phyloP scores from a whole-genome alignment of 2,113 vertebrate genomes.

The Mesocricetus auratus region DNA sequence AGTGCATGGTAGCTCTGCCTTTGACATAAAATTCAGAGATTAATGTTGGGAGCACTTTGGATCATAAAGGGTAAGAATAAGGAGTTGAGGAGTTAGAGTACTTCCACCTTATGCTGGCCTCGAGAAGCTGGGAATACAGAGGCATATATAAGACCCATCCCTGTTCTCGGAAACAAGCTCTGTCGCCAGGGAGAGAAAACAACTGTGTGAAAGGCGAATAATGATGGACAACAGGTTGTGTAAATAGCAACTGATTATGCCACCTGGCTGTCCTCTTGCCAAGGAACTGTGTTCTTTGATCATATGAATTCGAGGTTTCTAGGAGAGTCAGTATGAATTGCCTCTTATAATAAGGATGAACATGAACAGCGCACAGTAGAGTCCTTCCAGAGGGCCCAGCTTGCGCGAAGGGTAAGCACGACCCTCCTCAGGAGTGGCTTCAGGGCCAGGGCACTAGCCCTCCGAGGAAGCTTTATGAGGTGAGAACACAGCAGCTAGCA shows the following conservation, averaged over 20 bases:
- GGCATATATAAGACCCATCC: neutral
- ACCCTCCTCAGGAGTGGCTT: neutral
- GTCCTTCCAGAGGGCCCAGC: neutral
- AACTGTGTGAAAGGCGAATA: neutral
- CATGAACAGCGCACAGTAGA: neutral
- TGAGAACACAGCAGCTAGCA: neutral
- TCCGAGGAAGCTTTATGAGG: neutral
- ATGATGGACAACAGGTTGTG: neutral
- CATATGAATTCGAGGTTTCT: neutral
- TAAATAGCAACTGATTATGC: neutral
- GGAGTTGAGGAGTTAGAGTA: neutral
- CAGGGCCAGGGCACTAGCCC: neutral
- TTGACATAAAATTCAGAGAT: neutral
- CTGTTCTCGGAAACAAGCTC: neutral
- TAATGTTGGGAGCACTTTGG: neutral
- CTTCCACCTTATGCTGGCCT: neutral
- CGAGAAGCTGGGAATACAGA: neutral
- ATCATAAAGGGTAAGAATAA: neutral
- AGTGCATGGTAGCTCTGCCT: neutral
- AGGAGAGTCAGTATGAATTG: neutral
- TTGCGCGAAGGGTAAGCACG: neutral
- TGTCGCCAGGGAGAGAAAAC: neutral
- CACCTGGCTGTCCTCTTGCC: neutral
- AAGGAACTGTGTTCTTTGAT: neutral
- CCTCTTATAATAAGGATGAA: neutral